Conservation (phyloP, 2,113 vertebrate genomes). For the Indri indri region DNA sequence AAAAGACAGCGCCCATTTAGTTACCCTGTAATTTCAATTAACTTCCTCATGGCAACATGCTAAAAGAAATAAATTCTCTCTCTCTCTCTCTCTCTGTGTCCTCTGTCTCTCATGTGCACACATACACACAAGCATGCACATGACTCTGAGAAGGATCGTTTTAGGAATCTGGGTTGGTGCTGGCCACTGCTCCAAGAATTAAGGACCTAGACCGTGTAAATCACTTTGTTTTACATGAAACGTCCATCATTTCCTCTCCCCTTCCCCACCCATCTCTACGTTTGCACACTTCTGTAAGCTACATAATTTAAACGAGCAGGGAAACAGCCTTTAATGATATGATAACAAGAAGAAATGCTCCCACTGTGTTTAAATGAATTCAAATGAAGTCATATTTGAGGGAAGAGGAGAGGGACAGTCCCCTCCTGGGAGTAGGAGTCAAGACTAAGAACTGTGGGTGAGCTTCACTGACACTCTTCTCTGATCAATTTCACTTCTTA, state of each 20-base stretch:
- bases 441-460: too few relatives aligned
- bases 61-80: background rate
- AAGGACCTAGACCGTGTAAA: background rate
- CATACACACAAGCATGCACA: background rate
- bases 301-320: background rate
- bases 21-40: constrained; percentile 24
- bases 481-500: background rate
- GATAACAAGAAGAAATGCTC: background rate
- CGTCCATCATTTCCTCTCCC: background rate
- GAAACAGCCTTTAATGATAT: background rate
- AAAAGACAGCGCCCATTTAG: background rate
- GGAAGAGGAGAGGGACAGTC: background rate
- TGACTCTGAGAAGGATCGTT: background rate
- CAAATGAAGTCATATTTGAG: background rate
- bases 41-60: background rate
- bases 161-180: background rate
- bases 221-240: background rate
- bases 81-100: background rate
- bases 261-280: too few relatives aligned
- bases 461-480: background rate
- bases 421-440: background rate
- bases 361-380: background rate
- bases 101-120: background rate
- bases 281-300: background rate
- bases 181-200: background rate